These are phyloP conservation scores for Zoanthus solanderi DNA, from an alignment of 92 coral and sea anemone genomes.

Conservation along the genomic window DNA sequence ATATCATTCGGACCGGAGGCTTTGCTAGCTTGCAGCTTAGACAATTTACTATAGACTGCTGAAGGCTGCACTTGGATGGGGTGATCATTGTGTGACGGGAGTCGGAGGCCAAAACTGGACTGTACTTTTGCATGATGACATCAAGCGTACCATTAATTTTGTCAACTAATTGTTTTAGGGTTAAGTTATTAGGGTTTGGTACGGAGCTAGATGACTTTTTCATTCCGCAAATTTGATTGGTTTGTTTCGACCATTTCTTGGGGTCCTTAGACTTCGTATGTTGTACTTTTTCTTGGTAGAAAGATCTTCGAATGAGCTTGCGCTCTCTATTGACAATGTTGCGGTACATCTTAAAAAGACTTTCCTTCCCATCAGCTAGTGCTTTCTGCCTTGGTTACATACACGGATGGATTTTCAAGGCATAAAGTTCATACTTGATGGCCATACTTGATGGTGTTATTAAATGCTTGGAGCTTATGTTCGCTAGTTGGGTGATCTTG, in stretches of 20 bases:
- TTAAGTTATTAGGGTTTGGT: slow-evolving; percentile 5
- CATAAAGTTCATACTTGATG: slow-evolving; percentile 1
- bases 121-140: slow-evolving; percentile 13
- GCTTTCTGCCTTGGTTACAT: slow-evolving; percentile 10
- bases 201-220: slow-evolving; percentile 14
- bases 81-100: slow-evolving; percentile 14
- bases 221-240: slow-evolving; percentile 14
- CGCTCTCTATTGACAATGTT: slow-evolving; percentile 13
- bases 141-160: slow-evolving; percentile 17
- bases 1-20: slow-evolving; percentile 50
- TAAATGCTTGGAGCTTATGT: slow-evolving; percentile 35
- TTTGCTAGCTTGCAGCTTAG: slow-evolving; percentile 42
- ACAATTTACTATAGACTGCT: slow-evolving; percentile 13
- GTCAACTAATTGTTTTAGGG: slow-evolving; percentile 16
- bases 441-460: slow-evolving; percentile 16
- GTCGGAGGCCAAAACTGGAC: not conserved
- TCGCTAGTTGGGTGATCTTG: slow-evolving; percentile 27
- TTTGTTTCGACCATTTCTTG: slow-evolving; percentile 27
- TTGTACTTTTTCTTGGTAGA: slow-evolving; percentile 23
- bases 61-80: slow-evolving; percentile 6
- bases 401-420: slow-evolving; percentile 16
- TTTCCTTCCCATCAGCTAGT: slow-evolving; percentile 16
- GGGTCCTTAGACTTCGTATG: slow-evolving; percentile 19
- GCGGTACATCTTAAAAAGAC: slow-evolving; percentile 4
- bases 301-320: slow-evolving; percentile 19